These are phyloP conservation scores for Hemicentrotus pulcherrimus DNA, from an alignment of 35 echinoderm and acorn worm species.

Conservation along the genomic window DNA sequence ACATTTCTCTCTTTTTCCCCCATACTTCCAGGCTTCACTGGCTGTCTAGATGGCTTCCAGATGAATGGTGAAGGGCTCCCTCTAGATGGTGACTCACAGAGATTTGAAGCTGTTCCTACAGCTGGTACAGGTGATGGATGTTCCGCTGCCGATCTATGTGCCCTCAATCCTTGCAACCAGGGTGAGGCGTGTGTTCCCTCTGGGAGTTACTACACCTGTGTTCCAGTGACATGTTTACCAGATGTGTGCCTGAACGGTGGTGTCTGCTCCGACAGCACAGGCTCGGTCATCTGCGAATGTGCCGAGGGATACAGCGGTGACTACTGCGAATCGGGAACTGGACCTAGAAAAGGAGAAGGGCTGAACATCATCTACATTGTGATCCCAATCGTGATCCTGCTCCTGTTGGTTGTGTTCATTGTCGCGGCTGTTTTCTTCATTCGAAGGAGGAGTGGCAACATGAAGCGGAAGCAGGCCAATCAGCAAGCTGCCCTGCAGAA, in stretches of 20 bases:
- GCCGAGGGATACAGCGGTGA: constrained; percentile 52
- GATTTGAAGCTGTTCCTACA: constrained; percentile 83
- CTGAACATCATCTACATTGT: constrained; percentile 49
- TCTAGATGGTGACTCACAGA: constrained; percentile 80
- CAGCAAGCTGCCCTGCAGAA: not conserved
- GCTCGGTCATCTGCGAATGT: constrained; percentile 51
- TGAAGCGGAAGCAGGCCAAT: constrained; percentile 20
- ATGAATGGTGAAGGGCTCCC: constrained; percentile 85
- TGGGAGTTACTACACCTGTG: constrained; percentile 57
- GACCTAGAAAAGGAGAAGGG: not conserved
- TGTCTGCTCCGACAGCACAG: constrained; percentile 34
- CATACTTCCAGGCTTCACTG: constrained; percentile 72
- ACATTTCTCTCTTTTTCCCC: not conserved
- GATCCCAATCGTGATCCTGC: constrained; percentile 45
- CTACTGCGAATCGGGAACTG: constrained; percentile 10
- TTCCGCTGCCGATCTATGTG: constrained; percentile 49
- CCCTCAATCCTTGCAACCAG: constrained; percentile 57
- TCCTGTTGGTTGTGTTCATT: constrained; percentile 63
- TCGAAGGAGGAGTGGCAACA: constrained; percentile 10
- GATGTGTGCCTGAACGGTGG: constrained; percentile 67
- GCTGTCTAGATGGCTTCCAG: constrained; percentile 76
- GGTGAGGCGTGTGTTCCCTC: constrained; percentile 49
- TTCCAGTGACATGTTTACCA: constrained; percentile 38
- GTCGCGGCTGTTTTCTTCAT: constrained; percentile 39
- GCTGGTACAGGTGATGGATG: constrained; percentile 68